A percentile compares a stretch with the other conserved stretches of the same genome.
Evolutionary conservation across 2,888 invertebrate genomes (phyloP).

Genomic region (Labia minor): DNA sequence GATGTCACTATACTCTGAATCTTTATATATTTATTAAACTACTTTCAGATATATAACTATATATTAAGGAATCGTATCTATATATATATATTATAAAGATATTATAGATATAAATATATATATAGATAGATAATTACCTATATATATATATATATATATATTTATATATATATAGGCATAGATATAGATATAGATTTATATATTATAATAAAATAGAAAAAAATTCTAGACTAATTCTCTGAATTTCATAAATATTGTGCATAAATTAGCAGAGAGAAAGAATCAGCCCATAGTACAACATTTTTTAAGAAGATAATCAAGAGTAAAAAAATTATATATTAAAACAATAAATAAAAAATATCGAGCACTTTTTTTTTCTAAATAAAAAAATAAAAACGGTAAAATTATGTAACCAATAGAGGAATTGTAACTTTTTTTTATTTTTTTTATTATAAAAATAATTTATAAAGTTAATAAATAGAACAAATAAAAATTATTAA

Average conservation of each 20-base stretch:
- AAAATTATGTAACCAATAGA: neutral
- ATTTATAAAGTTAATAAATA: neutral
- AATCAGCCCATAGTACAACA: conserved; percentile 28
- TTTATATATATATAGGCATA: no score
- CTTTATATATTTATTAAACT: conserved; percentile 29
- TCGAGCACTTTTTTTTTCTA: neutral
- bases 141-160: conserved; percentile 28
- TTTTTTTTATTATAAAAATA: neutral
- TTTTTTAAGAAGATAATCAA: conserved; percentile 22
- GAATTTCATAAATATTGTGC: conserved; percentile 28
- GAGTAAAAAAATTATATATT: neutral
- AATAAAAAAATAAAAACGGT: neutral
- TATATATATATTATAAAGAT: conserved; percentile 29
- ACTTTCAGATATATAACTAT: conserved; percentile 25
- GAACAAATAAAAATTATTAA: neutral
- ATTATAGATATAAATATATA: no score
- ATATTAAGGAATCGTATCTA: conserved; percentile 30
- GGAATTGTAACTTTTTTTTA: neutral
- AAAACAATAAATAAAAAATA: neutral
- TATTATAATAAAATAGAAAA: conserved; percentile 33
- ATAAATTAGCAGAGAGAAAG: conserved; percentile 28
- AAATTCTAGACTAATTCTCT: conserved; percentile 28
- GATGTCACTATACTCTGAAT: neutral
- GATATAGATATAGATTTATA: neutral
- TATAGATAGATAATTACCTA: conserved; percentile 30